phyloP scores from a whole-genome alignment of 2,113 vertebrate species.

The Xerus inauris region DNA sequence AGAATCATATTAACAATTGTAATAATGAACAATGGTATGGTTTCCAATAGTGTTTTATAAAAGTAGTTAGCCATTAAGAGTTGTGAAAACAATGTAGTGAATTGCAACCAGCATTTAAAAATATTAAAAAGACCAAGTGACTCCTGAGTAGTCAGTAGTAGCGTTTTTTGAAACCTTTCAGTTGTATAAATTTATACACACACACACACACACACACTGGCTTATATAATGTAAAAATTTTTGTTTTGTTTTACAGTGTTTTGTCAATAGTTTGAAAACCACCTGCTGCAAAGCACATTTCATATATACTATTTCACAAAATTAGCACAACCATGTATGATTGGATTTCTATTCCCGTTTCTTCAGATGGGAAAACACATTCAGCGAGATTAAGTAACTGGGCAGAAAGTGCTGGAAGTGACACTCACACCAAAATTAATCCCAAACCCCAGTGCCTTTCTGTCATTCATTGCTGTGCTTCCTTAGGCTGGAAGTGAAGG shows the following conservation, averaged over 20 bases:
- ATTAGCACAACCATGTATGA: not conserved
- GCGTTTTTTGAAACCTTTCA: slow-evolving; percentile 38
- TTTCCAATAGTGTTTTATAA: not conserved
- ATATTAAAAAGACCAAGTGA: slow-evolving; percentile 26
- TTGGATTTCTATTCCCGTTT: not conserved
- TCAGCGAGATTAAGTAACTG: slow-evolving; percentile 42
- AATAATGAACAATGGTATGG: not conserved
- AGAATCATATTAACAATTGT: not conserved
- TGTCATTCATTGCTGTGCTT: not conserved
- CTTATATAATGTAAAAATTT: not conserved
- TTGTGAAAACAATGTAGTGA: not conserved
- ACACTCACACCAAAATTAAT: not conserved
- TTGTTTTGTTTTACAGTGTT: not conserved
- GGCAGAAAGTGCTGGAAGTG: not conserved
- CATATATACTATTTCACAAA: not conserved
- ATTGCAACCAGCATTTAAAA: not conserved
- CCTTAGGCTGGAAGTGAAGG: not conserved
- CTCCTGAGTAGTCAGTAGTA: not conserved
- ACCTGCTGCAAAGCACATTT: not conserved
- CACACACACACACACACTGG: not conserved
- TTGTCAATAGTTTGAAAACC: slow-evolving; percentile 1
- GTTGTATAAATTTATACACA: not conserved
- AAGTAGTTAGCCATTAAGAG: not conserved
- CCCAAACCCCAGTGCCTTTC: not conserved
- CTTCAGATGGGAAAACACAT: slow-evolving; percentile 1